These are phyloP conservation scores for Agrochola lychnidis DNA, from an alignment of 2,888 invertebrate species.

Conservation along the genomic window DNA sequence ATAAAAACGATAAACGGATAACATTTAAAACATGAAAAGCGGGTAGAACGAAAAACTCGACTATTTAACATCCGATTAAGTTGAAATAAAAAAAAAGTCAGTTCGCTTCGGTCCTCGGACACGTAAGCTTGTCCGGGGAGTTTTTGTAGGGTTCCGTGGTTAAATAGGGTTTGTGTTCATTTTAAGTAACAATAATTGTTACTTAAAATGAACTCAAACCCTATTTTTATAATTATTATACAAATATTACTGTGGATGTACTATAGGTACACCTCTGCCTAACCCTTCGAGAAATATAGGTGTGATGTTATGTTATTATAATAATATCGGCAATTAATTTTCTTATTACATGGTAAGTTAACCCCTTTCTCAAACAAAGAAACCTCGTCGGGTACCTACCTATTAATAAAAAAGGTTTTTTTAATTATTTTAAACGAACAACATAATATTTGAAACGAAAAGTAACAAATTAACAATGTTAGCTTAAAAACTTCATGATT, in stretches of 20 bases:
- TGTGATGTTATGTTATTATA: not conserved
- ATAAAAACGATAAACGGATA: slow-evolving; percentile 49
- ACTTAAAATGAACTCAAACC: too few species aligned
- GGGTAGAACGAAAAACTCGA: slow-evolving; percentile 40
- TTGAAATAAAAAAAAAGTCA: slow-evolving; percentile 59
- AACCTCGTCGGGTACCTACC: not conserved
- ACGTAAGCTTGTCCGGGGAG: slow-evolving; percentile 38
- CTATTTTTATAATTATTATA: not conserved
- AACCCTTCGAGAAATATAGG: not conserved
- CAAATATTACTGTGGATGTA: not conserved
- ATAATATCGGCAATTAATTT: not conserved
- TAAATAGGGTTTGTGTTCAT: not conserved
- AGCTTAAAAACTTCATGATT: not conserved
- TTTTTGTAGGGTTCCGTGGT: slow-evolving; percentile 36
- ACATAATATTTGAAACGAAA: not conserved
- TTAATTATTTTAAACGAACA: not conserved
- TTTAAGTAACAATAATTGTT: not conserved
- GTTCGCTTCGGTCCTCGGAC: slow-evolving; percentile 34
- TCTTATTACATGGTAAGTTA: not conserved
- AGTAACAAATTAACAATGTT: not conserved
- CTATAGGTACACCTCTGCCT: not conserved
- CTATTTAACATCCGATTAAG: slow-evolving; percentile 70
- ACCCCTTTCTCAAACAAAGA: not conserved
- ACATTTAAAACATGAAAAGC: slow-evolving; percentile 57
- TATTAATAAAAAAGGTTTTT: not conserved